Evolutionary conservation across 2,113 vertebrate genomes (phyloP), one percentile per base, ranked within the genome.

Genomic region (Chionis minor): DNA sequence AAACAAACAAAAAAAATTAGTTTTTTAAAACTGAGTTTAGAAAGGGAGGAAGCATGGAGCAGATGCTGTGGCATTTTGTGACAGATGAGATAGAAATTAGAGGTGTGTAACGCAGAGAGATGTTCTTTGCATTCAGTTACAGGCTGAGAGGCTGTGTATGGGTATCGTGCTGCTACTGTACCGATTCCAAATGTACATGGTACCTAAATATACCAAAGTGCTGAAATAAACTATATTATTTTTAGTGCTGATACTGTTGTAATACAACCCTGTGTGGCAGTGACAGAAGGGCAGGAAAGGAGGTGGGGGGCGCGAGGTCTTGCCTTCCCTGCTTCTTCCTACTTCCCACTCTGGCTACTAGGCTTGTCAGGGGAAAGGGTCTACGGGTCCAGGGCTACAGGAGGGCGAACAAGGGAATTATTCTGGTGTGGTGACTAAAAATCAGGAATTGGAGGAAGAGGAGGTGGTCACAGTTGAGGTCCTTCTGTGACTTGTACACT

Each of bases 41-140:
- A 38, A 84, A 44, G 27, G 30, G 15, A 7, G 12, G 8, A n/a
- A 42, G 5, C 22, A 2, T 9, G 40, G 45, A 62, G 8, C 44
- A 49, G 58, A 52, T 83, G 20, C 9, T 0, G 0, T 30, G 22
- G 55, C 21, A 8, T 77, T 91, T 61, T 77, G 40, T 58, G 72
- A 4, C 49, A 35, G 26, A 83, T 42, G 32, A 27, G 20, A 56
- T 54, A 56, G 28, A 77, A 82, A n/a, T n/a, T 2, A 6, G 42
- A 62, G 33, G 1, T 33, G 2, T 6, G 26, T 70, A 3, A 1
- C 0, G 2, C 40, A 58, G 65, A 10, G 0, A 1, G 27, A 26
- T 6, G 12, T 58, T 66, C 18, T 70, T 71, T 61, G 28, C 12
- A 2, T 12, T 62, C 19, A 20, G 23, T 28, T 47, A 1, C 21